Conservation (phyloP, 1,140 invertebrate genomes). For the Penaeus vannamei region DNA sequence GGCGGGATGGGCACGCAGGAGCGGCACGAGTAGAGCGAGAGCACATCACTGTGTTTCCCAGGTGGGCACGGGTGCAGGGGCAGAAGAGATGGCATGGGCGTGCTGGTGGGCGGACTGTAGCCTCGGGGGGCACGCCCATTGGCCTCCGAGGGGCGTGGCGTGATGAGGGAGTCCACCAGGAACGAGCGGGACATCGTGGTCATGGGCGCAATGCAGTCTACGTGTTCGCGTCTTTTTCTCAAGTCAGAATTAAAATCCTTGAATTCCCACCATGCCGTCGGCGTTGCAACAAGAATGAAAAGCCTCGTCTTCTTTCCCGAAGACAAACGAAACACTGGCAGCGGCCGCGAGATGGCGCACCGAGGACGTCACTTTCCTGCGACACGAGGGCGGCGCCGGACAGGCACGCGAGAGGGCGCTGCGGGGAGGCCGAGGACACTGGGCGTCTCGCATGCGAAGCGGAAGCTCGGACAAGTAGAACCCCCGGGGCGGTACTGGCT, state of each 20-base stretch:
- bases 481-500: slow-evolving; percentile 41
- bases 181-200: slow-evolving; percentile 69
- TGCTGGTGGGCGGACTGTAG: slow-evolving; percentile 47
- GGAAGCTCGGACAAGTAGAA: slow-evolving; percentile 1
- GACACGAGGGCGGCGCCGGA: background rate
- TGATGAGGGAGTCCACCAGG: slow-evolving; percentile 69
- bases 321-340: background rate
- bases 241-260: background rate
- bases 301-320: no score
- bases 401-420: background rate
- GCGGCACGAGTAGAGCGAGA: slow-evolving; percentile 63
- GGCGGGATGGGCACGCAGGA: slow-evolving; percentile 64
- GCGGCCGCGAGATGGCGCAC: background rate
- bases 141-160: slow-evolving; percentile 39
- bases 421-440: background rate
- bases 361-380: background rate
- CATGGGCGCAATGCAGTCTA: slow-evolving; percentile 28
- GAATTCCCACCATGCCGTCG: no score
- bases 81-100: slow-evolving; percentile 46
- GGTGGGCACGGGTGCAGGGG: slow-evolving; percentile 54
- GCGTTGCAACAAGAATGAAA: no score
- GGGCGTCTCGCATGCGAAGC: no score
- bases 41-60: slow-evolving; percentile 54
- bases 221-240: background rate
- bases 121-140: slow-evolving; percentile 20